Evolutionary conservation across 2,888 invertebrate genomes (phyloP).

Genomic region (Melipona beecheii): DNA sequence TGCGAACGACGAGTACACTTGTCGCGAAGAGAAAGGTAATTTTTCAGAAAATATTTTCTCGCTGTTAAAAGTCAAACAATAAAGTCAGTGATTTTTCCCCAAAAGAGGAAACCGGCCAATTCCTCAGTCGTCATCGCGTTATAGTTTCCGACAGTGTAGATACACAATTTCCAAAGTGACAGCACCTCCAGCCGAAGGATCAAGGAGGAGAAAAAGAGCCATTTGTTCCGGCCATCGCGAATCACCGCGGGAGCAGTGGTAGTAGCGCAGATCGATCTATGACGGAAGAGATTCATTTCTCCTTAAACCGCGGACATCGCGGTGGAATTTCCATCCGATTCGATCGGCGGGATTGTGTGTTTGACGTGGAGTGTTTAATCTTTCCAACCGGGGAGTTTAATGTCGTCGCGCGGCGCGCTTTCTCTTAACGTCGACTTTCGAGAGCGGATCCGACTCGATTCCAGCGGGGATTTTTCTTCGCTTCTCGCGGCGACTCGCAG

Average conservation of each 20-base stretch:
- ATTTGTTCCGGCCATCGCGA: background rate
- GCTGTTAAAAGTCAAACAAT: too few relatives aligned
- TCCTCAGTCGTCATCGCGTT: too few relatives aligned
- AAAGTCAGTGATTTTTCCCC: too few relatives aligned
- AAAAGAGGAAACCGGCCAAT: too few relatives aligned
- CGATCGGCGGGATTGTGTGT: slow-evolving; percentile 43
- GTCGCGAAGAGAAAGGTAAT: too few relatives aligned
- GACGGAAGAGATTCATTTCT: slow-evolving; percentile 9
- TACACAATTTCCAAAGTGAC: too few relatives aligned
- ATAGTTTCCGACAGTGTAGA: too few relatives aligned
- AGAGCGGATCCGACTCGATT: slow-evolving; percentile 36
- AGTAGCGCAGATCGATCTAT: background rate
- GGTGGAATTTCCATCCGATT: slow-evolving; percentile 24
- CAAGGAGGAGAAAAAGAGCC: background rate
- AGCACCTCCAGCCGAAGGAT: background rate
- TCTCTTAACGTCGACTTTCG: slow-evolving; percentile 28
- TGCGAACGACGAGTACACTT: too few relatives aligned
- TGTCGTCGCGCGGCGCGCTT: slow-evolving; percentile 28
- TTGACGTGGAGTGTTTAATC: slow-evolving; percentile 55
- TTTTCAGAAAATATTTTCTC: too few relatives aligned
- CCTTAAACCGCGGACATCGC: slow-evolving; percentile 9
- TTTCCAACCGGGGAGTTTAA: slow-evolving; percentile 37
- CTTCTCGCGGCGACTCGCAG: background rate
- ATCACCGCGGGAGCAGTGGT: background rate
- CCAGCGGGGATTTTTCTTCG: slow-evolving; percentile 15